A percentile compares a stretch with the other conserved stretches of the same genome.
Conservation (phyloP, 2,888 invertebrate genomes). For the Metacarcinus magister region DNA sequence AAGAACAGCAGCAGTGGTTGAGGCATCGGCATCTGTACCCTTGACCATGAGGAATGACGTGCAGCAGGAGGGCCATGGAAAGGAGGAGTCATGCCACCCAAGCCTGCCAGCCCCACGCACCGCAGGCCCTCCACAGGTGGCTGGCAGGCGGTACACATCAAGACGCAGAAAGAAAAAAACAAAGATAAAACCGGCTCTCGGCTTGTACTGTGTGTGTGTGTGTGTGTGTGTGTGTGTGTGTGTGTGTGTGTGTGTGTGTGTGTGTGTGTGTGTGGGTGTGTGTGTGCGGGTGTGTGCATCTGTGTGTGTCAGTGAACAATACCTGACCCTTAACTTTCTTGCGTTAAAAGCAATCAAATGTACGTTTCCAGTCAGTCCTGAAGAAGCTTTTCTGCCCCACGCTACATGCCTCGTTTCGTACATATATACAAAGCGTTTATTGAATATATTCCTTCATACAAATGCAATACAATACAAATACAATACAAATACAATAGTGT, state of each 20-base stretch:
- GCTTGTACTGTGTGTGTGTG: not conserved
- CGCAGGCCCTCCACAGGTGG: not conserved
- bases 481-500: not conserved
- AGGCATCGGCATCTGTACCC: not conserved
- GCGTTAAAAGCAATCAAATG: not conserved
- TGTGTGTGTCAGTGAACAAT: not conserved
- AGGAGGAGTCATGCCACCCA: constrained; percentile 1
- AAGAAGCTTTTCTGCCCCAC: not conserved
- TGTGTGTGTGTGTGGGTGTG: no score
- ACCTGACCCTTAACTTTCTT: not conserved
- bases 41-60: not conserved
- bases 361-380: not conserved
- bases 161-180: not conserved
- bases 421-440: not conserved
- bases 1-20: not conserved
- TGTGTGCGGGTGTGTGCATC: no score
- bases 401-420: not conserved
- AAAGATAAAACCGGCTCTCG: not conserved
- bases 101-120: not conserved
- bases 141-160: not conserved
- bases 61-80: not conserved
- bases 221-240: no score
- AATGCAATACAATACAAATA: not conserved
- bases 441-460: not conserved
- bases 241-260: no score